Evolutionary conservation across 2,113 vertebrate species (phyloP).

Genomic region (Megalops atlanticus): DNA sequence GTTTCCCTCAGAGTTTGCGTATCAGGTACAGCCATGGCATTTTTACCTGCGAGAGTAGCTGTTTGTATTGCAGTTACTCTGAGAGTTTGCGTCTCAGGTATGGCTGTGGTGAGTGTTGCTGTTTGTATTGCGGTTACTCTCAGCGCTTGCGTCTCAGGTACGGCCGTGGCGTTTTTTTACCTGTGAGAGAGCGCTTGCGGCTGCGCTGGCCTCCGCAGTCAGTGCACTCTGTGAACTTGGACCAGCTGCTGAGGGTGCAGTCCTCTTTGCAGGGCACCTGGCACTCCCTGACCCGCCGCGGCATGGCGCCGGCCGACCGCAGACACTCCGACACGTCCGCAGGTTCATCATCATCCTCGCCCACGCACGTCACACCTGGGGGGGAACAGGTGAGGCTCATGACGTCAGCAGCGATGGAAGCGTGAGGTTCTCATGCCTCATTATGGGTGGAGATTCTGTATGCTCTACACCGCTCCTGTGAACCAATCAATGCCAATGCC

Average conservation of each 20-base stretch:
- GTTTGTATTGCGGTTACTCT: no score
- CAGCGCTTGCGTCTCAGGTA: no score
- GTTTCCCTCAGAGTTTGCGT: no score
- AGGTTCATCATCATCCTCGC: conserved; percentile 64
- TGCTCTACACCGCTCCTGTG: no score
- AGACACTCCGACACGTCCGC: conserved; percentile 77
- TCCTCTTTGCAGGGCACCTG: conserved; percentile 84
- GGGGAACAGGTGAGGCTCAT: conserved; percentile 27
- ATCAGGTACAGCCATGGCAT: no score
- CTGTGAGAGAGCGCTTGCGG: conserved; percentile 81
- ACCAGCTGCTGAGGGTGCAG: conserved; percentile 89
- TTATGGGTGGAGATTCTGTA: no score
- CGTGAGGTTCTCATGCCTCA: no score
- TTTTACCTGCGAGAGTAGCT: no score
- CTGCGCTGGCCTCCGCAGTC: conserved; percentile 75
- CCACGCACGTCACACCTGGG: conserved; percentile 81
- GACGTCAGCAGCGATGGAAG: neutral
- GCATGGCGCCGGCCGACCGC: conserved; percentile 76
- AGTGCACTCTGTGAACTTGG: conserved; percentile 82
- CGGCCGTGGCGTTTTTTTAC: conserved; percentile 56
- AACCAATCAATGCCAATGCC: no score
- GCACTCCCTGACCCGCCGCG: conserved; percentile 78
- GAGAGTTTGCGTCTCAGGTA: no score
- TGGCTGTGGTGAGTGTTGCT: neutral
- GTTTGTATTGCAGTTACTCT: no score